A percentile compares a stretch with the other conserved stretches of the same genome.
phyloP scores from a whole-genome alignment of 2,888 invertebrate species.

The Agrochola circellaris region DNA sequence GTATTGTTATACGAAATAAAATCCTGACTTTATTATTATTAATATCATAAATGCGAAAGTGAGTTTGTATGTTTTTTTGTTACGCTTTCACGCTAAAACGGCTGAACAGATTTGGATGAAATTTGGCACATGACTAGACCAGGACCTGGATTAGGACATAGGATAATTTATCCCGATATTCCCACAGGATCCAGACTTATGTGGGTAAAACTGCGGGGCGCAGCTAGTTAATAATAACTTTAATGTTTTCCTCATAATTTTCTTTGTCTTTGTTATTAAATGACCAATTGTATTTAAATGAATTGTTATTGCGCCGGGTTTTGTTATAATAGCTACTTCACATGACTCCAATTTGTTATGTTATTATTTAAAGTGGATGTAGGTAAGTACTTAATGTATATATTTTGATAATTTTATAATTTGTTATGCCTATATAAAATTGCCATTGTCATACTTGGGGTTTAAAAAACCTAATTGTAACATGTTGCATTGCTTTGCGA shows the following conservation, averaged over 20 bases:
- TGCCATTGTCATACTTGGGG: neutral
- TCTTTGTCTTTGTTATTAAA: slow-evolving; percentile 25
- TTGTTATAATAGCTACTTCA: slow-evolving; percentile 1
- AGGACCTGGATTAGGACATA: too few relatives aligned
- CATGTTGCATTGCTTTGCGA: neutral
- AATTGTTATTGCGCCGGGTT: neutral
- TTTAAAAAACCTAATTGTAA: neutral
- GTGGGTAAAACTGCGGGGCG: too few relatives aligned
- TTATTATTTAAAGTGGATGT: slow-evolving; percentile 7
- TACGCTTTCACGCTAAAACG: too few relatives aligned
- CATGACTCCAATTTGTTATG: neutral
- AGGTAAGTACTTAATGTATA: neutral
- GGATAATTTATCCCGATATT: too few relatives aligned
- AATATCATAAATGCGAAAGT: too few relatives aligned
- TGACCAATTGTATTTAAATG: slow-evolving; percentile 23
- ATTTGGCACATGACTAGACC: too few relatives aligned
- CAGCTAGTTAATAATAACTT: neutral
- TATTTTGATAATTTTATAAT: neutral
- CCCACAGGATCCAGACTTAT: too few relatives aligned
- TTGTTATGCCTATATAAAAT: neutral
- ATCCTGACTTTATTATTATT: too few relatives aligned
- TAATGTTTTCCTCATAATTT: slow-evolving; percentile 22
- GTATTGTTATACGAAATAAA: neutral
- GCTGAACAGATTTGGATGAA: too few relatives aligned
- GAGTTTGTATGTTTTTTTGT: too few relatives aligned